Evolutionary conservation across 1,140 invertebrate genomes (phyloP), one percentile per base, ranked within the genome.

Genomic region (Lepidurus couesii): DNA sequence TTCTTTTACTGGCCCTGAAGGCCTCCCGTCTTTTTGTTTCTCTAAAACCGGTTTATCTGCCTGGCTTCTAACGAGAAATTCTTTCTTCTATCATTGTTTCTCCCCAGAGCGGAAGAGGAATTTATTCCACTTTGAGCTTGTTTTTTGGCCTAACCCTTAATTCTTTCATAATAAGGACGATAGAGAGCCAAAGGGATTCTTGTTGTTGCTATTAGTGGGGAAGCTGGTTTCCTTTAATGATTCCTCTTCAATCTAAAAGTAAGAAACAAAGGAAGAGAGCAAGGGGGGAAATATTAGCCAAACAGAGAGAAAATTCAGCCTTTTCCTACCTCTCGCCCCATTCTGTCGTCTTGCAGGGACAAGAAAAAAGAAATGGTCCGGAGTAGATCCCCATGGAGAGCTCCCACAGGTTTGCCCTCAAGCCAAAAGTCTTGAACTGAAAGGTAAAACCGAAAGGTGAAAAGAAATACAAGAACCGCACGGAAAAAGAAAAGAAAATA

Each of bases 121-220:
- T 65, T 65, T 65, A 65, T 65, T 65, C 13, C 53, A 65, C 16
- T 65, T 65, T 65, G 21, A 65, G 53, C 53, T 16, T 65, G 53
- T 65, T 65, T n/a, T n/a, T 65, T 21, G 6, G 21, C 3, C n/a
- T 7, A 65, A 65, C 53, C 13, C 13, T 65, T 16, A 65, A 65
- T 65, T 7, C 53, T 16, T 65, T 21, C 53, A 4, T 65, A 65
- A 65, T 65, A 65, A 65, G 13, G 53, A 65, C 13, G 7, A 9
- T 16, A 65, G 34, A 34, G 34, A 34, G 34, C 34, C 34, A 34
- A 34, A 34, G 34, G 34, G 34, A 34, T 34, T 34, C 4, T 34
- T 34, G 34, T 34, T 34, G 4, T 34, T 34, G 34, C 34, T 34
- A 34, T 34, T 34, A 34, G 34, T 34, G 34, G 34, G 34, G 4